Base-by-base conservation (phyloP, 2,797 vertebrate genomes). In the Trachurus trachurus region DNA sequence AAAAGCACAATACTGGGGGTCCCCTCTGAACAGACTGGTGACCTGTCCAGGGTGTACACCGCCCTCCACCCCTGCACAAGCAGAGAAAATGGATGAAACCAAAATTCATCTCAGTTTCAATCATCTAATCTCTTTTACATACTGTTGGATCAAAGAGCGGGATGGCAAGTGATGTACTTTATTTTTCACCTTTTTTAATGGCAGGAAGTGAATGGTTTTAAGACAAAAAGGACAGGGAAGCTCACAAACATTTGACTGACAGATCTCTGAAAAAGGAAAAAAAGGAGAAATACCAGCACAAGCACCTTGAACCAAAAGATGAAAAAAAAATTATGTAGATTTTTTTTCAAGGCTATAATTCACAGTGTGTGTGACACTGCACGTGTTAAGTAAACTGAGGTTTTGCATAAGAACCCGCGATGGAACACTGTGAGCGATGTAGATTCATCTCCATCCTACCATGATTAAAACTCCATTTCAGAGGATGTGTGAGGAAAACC, bases 381-480 rank as follows among this genome's bases (percentile, higher is more conserved):
- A 42, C 26, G 49, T 67, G 78, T 67, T 56, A 42, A 40, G 76
- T 15, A 82, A 82, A 74, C 64, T 78, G 57, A 60, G 52, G 77
- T 66, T 78, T 78, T 26, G 64, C 56, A 63, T 44, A n/a, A 70
- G 60, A 76, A 71, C 71, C 61, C 12, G 50, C 49, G 22, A 44
- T 47, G 52, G 17, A 40, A 56, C 9, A 22, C 17, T 16, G 26
- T 5, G 7, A 63, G 45, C 26, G 66, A 64, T 21, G 44, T 9
- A 16, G 63, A 57, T 45, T 66, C 12, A 29, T 66, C 50, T 72
- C 40, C 59, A 54, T 57, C 54, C 61, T 6, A 3, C 64, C 60
- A n/a, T 42, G 57, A 76, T 80, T 81, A 78, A 75, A 87, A 63
- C n/a, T 63, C 49, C 37, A 37, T 65, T 77, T 74, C 12, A 26